A percentile compares a stretch with the other conserved stretches of the same genome.
These are phyloP conservation scores for Rugalucina vietnamica DNA, from an alignment of 2,888 invertebrate genomes.

Conservation along the genomic window DNA sequence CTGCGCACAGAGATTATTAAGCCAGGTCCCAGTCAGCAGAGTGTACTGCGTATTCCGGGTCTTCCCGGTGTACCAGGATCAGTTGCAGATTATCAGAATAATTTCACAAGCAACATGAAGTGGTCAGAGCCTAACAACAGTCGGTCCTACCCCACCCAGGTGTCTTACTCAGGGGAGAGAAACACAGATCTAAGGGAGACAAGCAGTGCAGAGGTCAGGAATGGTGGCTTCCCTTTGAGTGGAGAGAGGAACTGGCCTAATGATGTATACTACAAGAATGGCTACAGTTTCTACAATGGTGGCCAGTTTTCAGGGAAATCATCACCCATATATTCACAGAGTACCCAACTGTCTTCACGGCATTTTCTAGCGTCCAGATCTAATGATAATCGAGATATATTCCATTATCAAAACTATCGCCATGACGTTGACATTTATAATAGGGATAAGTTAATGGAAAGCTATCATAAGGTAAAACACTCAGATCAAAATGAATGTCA, in stretches of 20 bases:
- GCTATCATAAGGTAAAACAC: not conserved
- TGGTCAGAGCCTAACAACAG: not conserved
- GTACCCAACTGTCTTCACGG: not conserved
- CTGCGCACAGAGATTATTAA: conserved; percentile 42
- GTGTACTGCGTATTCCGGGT: conserved; percentile 39
- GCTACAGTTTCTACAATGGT: not conserved
- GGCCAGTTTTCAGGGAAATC: not conserved
- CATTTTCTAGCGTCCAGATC: not conserved
- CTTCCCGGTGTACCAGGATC: not conserved
- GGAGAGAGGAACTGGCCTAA: not conserved
- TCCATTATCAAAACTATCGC: not conserved
- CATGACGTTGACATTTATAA: too few species aligned
- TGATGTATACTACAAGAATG: not conserved
- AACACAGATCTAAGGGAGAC: not conserved
- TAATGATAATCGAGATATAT: too few species aligned
- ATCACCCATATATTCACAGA: not conserved
- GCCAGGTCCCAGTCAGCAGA: conserved; percentile 19
- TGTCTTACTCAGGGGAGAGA: not conserved
- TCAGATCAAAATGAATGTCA: too few species aligned
- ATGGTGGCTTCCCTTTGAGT: too few species aligned
- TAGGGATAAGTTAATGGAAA: not conserved
- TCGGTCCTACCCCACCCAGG: not conserved
- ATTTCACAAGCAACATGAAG: not conserved
- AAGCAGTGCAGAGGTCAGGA: not conserved
- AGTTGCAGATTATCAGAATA: not conserved